These are phyloP conservation scores for Macrophya annulata DNA, from an alignment of 2,888 invertebrate species.

Conservation along the genomic window DNA sequence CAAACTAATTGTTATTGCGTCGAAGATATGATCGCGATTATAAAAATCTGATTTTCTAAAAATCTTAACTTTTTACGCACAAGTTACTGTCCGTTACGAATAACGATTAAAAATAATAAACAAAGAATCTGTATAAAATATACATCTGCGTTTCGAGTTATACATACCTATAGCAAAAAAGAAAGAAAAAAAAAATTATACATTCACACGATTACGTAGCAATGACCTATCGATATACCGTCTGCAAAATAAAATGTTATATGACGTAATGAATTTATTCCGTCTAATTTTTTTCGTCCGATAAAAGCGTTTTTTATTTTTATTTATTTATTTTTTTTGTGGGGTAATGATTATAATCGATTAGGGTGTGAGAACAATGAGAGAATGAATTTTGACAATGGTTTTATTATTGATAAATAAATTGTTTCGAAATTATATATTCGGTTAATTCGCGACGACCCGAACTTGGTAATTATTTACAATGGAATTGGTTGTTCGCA, in stretches of 20 bases:
- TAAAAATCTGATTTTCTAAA: too few species aligned
- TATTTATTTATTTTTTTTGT: not conserved
- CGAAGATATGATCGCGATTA: too few species aligned
- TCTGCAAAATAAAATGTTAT: not conserved
- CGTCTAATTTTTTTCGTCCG: not conserved
- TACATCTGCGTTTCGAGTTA: not conserved
- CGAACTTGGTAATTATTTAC: not conserved
- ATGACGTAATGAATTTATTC: constrained; percentile 13
- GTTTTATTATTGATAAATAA: not conserved
- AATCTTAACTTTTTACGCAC: not conserved
- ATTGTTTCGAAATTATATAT: not conserved
- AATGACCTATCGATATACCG: not conserved
- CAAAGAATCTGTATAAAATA: not conserved
- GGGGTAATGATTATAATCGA: not conserved
- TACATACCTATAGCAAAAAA: not conserved
- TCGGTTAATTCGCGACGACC: not conserved
- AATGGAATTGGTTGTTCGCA: not conserved
- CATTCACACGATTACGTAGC: not conserved
- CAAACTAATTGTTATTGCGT: not conserved
- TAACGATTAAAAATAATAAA: constrained; percentile 24
- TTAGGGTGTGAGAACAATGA: not conserved
- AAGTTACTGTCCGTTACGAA: not conserved
- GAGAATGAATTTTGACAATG: not conserved
- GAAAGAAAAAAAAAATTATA: not conserved
- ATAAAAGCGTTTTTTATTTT: not conserved